Evolutionary conservation across 2,797 vertebrate species (phyloP), one percentile per base, ranked within the genome.

Genomic region (Galaxias olidus): DNA sequence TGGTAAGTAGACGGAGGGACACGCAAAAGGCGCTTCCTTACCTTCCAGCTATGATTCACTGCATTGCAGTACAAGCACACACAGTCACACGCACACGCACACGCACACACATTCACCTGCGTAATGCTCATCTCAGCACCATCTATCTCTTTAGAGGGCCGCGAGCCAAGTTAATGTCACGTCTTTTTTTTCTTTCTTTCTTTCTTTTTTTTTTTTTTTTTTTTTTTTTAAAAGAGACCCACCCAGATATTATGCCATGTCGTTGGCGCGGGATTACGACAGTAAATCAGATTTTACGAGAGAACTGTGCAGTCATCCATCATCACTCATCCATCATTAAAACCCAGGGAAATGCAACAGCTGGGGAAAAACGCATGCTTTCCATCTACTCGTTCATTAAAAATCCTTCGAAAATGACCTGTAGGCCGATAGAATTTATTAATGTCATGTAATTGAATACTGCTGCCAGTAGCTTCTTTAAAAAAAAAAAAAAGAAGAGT

Each of bases 61-160:
- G 87, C 87, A 90, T 83, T 87, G 85, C 84, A 89, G 86, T 60
- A 85, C 30, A 67, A 62, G 30, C 30, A 30, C 30, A 6, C 30
- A 6, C 30, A 30, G 3, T 3, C 30, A 30, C 30, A 30, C 3
- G 6, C 30, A 30, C 6, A 30, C 30, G 6, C 30, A 30, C 30
- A 30, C 30, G 6, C 30, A 30, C 30, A 30, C 30, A 30, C 30
- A 30, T 30, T 2, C 66, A 78, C 69, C 68, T 64, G 64, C 52
- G 53, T 66, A 46, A 46, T 20, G 59, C 66, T 83, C 53, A 58
- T 76, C 68, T 68, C 65, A 62, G 73, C 57, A 72, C 57, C 67
- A 63, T 46, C 61, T 0, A 2, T 73, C 59, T 63, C 59, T 19
- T 45, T 40, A 9, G 20, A 44, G 49, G 4, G 55, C 13, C 9